Base-by-base conservation (phyloP, 2,888 invertebrate genomes). In the Coelopa pilipes region DNA sequence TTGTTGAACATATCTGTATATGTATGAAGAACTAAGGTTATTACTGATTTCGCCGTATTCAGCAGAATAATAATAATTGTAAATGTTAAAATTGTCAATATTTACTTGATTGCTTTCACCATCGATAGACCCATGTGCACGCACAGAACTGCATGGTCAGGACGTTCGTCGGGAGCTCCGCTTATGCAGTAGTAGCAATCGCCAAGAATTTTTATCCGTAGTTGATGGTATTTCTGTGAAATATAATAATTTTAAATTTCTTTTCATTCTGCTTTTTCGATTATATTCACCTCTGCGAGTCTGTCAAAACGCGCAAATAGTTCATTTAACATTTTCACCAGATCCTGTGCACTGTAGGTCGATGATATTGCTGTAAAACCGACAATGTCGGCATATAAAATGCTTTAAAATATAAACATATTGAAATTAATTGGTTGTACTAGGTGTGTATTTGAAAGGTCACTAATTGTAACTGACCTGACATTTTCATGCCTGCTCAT, bases 101-200 rank as follows among this genome's bases (percentile, higher is more conserved):
- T 93, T 91, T 89, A 97, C 95, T 96, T 96, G 85, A 98, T 98
- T 78, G 97, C 96, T 86, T 97, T 96, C 75, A 98, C 96, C 97
- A 98, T 97, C 46, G 96, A 96, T 69, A 98, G 90, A 60, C 97
- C 97, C 97, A 97, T 97, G 87, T 97, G 96, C 24, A 98, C 95
- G 87, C 95, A 95, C 57, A 97, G 92, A 34, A 96, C 94, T 66
- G 96, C 97, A 88, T 97, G 97, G 86, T 98, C 97, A 0, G 94
- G 92, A 71, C 95, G 89, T 86, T 97, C 96, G 75, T 94, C 92
- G 0, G 97, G 97, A 60, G 97, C 97, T 19, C 98, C 98, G 87
- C 97, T 96, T 84, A 98, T 96, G 88, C 97, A 97, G 89, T 99
- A 99, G 89, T 99, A 98, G 87, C 98, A 98, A 87, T 98, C 98